These are phyloP conservation scores for Oreochromis aureus DNA, from an alignment of 2,113 vertebrate species.

Conservation along the genomic window DNA sequence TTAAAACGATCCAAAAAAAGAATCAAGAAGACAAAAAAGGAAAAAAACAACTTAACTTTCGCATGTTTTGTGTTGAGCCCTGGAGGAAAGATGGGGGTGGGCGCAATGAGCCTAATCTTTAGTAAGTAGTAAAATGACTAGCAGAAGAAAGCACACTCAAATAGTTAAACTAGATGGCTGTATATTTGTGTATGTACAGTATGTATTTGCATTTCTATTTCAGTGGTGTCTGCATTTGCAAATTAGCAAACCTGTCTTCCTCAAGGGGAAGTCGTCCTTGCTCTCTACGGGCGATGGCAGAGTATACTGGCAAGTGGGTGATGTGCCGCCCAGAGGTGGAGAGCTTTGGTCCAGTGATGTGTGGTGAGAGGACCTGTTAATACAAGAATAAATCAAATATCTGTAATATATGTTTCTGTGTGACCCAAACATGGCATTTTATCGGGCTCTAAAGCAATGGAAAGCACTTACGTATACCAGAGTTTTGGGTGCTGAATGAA, in stretches of 20 bases:
- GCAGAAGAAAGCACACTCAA: neutral
- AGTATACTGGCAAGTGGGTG: conserved; percentile 89
- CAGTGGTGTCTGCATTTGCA: neutral
- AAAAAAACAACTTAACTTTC: neutral
- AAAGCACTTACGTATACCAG: conserved; percentile 90
- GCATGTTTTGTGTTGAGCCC: conserved; percentile 12
- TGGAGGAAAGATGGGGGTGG: neutral
- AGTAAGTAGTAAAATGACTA: neutral
- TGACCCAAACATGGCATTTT: neutral
- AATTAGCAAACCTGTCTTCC: conserved; percentile 89
- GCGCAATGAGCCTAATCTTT: conserved; percentile 39
- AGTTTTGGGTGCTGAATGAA: conserved; percentile 88
- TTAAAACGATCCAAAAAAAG: neutral
- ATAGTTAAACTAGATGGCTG: neutral
- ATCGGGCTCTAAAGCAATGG: neutral
- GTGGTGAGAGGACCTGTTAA: conserved; percentile 89
- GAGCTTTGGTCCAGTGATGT: conserved; percentile 97
- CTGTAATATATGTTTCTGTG: neutral
- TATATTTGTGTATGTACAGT: neutral
- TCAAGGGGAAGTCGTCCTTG: conserved; percentile 95
- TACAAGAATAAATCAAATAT: neutral
- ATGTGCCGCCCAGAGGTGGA: conserved; percentile 88
- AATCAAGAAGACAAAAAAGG: neutral
- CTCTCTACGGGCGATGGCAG: conserved; percentile 84
- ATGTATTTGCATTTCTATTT: neutral